Evolutionary conservation across 2,113 vertebrate species (phyloP).

Genomic region (Ginglymostoma cirratum): DNA sequence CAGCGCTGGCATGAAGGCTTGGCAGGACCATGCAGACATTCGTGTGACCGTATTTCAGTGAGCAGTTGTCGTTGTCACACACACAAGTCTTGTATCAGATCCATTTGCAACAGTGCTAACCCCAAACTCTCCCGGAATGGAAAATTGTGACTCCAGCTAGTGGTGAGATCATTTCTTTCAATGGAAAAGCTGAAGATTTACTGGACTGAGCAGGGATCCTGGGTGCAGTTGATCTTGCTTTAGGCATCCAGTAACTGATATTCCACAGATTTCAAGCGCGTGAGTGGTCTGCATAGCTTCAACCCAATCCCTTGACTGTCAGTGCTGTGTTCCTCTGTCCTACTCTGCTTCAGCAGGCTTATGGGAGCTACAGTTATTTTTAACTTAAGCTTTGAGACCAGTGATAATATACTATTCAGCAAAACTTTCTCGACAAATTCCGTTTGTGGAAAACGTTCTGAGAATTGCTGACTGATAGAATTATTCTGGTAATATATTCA

Average conservation of each 20-base stretch:
- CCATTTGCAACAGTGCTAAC: background rate
- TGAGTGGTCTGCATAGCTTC: background rate
- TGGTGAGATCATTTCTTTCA: background rate
- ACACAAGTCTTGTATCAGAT: background rate
- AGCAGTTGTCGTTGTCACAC: background rate
- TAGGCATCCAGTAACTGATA: background rate
- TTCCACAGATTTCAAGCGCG: background rate
- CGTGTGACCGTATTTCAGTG: background rate
- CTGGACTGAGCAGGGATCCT: background rate
- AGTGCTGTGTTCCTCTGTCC: background rate
- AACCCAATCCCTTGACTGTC: background rate
- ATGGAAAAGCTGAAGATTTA: background rate
- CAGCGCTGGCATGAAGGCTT: too few species aligned
- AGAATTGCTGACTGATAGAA: background rate
- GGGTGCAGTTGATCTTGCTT: background rate
- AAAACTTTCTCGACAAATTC: background rate
- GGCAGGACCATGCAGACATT: background rate
- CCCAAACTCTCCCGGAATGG: background rate
- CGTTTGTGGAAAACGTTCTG: background rate
- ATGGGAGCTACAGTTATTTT: background rate
- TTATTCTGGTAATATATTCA: background rate
- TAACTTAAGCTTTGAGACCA: slow-evolving; percentile 10
- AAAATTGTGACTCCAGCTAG: background rate
- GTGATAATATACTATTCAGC: background rate
- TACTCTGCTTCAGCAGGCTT: background rate